Base-by-base conservation (phyloP, 2,113 vertebrate genomes). In the Oryzias woworae region DNA sequence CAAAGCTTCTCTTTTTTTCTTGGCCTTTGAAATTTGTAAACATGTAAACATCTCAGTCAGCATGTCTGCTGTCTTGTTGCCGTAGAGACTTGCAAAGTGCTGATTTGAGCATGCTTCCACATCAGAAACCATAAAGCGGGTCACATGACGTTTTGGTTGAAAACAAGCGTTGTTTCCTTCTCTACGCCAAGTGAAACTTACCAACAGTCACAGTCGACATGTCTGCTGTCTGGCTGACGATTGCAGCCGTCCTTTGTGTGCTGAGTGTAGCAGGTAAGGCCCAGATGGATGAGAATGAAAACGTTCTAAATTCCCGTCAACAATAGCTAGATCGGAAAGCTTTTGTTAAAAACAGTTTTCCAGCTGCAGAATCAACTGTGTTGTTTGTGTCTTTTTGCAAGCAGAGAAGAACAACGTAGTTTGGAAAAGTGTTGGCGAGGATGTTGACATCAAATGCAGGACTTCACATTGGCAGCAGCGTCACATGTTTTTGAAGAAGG, bases 391-490 rank as follows among this genome's bases (percentile, higher is more conserved):
- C 5, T 43, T 51, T 48, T 41, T 63, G 17, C 4, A 0, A 49
- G 3, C 3, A 85, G 77, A 3, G 1, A 36, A 4, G 1, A 13
- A 15, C 4, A 50, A 0, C 13, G 58, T 78, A 4, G 1, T 10
- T 0, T 50, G 72, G 77, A 66, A 0, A 53, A 3, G 53, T 0
- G 0, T 4, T 1, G 86, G 88, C 16, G 5, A 24, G 2, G 5
- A 4, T 1, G 0, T 83, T 46, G 84, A 73, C 2, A 78, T 92
- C 45, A 53, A 51, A n/a, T 92, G 89, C 71, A 78, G 0, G 26
- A 0, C 0, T 10, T 0, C 3, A 4, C 0, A 0, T 1, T 20
- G 20, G 0, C 0, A 3, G 0, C 16, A 3, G 0, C 0, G 2
- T 0, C 2, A 0, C 3, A 8, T 90, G 26, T 0, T 0, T 45